Base-by-base conservation (phyloP, 1,140 invertebrate species). In the Ericerus pela region DNA sequence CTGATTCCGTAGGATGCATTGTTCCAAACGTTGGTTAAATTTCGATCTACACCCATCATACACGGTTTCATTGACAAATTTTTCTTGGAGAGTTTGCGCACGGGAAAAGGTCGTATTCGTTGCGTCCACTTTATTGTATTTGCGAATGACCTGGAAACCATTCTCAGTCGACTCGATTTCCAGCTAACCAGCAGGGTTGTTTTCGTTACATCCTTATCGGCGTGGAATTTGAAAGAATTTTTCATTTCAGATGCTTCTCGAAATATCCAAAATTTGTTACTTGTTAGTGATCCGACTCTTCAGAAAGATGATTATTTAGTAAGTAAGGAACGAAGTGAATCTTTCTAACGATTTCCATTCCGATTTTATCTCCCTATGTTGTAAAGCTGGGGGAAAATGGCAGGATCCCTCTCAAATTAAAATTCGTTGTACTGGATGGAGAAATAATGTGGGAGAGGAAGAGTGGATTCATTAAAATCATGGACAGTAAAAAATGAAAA, bases 191-290 rank as follows among this genome's bases (percentile, higher is more conserved):
- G 37, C 61, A 76, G 76, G 54, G 72, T 83, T 2, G 70, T 84
- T 0, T 62, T 84, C 0, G 69, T 84, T 0, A 72, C 80, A 0
- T 70, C 74, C 57, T 80, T 80, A 8, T 76, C 79, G 0, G 76
- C 80, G 63, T 84, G 80, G 80, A 75, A 76, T n/a, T 72, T 84
- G 0, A 73, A 77, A 37, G 78, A 82, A 62, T 84, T 80, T 67
- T 62, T 84, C 14, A 68, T 71, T 11, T 75, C 73, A 26, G 70
- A 75, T 41, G n/a, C 67, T 1, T 77, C 81, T 0, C 74, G 76
- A 61, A 72, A 69, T 62, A 79, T 83, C 64, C 69, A 76, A 0
- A 80, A 84, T 72, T 67, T 84, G 24, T 66, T 84, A 26, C 71
- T 84, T 2, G 73, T 84, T 37, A 73, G 72, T 2, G 76, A 74